A percentile compares a stretch with the other conserved stretches of the same genome.
Conservation (phyloP, 2,888 invertebrate genomes). For the Scaptomyza flava region DNA sequence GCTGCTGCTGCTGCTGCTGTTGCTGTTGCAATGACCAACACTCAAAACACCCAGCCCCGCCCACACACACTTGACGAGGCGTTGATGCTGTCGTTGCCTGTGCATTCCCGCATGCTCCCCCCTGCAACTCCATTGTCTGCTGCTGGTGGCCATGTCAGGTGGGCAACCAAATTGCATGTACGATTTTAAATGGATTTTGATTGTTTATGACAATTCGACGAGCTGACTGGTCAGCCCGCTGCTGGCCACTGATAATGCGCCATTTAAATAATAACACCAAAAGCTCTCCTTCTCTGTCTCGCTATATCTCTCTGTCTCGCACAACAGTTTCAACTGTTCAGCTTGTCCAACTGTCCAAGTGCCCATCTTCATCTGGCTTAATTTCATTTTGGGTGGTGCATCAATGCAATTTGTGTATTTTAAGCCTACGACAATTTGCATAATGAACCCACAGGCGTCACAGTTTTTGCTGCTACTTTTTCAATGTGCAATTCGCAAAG, state of each 20-base stretch:
- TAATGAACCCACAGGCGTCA: conserved; percentile 25
- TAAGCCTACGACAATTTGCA: conserved; percentile 65
- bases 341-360: conserved; percentile 11
- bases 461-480: conserved; percentile 24
- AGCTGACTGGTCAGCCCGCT: conserved; percentile 71
- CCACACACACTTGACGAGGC: conserved; percentile 72
- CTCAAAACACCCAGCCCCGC: conserved; percentile 35
- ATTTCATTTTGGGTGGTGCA: conserved; percentile 27
- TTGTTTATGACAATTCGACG: conserved; percentile 81
- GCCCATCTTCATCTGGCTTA: conserved; percentile 14
- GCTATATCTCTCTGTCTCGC: not conserved
- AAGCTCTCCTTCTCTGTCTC: conserved; percentile 3
- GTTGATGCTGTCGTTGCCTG: conserved; percentile 73
- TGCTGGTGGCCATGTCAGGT: conserved; percentile 42
- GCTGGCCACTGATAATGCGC: conserved; percentile 75
- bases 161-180: conserved; percentile 72
- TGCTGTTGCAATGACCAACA: conserved; percentile 37
- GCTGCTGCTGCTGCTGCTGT: conserved; percentile 52
- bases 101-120: conserved; percentile 33
- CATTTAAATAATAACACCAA: conserved; percentile 74
- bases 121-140: conserved; percentile 18
- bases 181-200: conserved; percentile 83
- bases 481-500: too few species aligned
- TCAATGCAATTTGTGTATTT: conserved; percentile 66
- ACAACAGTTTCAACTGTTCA: conserved; percentile 1